These are phyloP conservation scores for Slavum lentiscoides DNA, from an alignment of 2,888 invertebrate genomes.

Conservation along the genomic window DNA sequence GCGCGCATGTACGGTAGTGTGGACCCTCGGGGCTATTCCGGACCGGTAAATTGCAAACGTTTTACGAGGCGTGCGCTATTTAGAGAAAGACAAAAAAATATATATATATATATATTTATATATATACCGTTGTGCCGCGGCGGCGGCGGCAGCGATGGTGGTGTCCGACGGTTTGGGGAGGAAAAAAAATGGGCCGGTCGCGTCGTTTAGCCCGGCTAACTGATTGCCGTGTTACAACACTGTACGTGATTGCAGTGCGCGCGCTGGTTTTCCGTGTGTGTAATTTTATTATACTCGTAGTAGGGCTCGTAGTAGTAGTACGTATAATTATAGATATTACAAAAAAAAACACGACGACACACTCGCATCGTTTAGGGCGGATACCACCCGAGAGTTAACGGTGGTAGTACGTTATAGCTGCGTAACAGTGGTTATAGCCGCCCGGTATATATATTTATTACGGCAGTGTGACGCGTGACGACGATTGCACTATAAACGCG, in stretches of 20 bases:
- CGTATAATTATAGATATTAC: conserved; percentile 51
- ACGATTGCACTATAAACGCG: background rate
- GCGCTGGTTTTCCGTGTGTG: too few species aligned
- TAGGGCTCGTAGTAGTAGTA: background rate
- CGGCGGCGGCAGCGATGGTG: background rate
- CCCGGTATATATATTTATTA: background rate
- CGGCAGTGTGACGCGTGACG: background rate
- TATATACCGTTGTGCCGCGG: background rate
- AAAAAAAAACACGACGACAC: conserved; percentile 25
- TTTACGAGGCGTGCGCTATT: conserved; percentile 41
- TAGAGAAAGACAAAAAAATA: conserved; percentile 18
- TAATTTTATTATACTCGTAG: conserved; percentile 30
- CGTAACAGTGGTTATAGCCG: background rate
- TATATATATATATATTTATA: too few species aligned
- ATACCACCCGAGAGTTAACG: conserved; percentile 37
- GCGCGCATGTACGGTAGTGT: background rate
- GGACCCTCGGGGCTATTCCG: conserved; percentile 34
- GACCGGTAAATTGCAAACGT: conserved; percentile 29
- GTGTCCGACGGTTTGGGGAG: background rate
- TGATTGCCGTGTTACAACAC: conserved; percentile 49
- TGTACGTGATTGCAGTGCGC: background rate
- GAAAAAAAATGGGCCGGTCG: conserved; percentile 39
- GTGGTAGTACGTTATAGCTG: background rate
- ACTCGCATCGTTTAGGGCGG: conserved; percentile 39
- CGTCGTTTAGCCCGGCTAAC: conserved; percentile 36